Conservation (phyloP, 2,113 vertebrate genomes). For the Myotis lucifugus region DNA sequence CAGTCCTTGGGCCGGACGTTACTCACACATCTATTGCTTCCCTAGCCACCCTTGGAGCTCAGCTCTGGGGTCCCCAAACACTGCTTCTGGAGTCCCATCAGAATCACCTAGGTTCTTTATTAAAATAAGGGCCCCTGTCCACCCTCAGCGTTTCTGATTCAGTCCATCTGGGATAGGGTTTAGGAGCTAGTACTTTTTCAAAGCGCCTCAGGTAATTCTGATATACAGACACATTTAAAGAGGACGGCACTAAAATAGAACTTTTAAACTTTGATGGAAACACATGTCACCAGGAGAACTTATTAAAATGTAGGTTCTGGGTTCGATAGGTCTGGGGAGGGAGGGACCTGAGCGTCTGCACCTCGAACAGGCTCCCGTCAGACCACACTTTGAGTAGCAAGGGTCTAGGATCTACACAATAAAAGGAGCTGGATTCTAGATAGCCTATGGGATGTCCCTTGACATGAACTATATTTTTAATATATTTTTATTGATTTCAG, state of each 20-base stretch:
- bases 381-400: not conserved
- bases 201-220: not conserved
- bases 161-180: not conserved
- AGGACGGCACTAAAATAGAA: not conserved
- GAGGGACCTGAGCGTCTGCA: not conserved
- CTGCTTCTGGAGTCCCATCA: not conserved
- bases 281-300: not conserved
- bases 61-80: not conserved
- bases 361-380: not conserved
- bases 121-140: not conserved
- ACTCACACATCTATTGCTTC: not conserved
- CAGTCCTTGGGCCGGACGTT: too few relatives aligned
- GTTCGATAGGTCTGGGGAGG: not conserved
- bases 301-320: not conserved
- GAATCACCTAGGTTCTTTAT: not conserved
- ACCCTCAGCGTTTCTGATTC: not conserved
- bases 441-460: slow-evolving; percentile 15
- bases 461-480: not conserved
- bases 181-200: not conserved
- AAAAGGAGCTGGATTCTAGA: not conserved
- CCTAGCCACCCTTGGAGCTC: not conserved
- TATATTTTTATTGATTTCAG: too few relatives aligned
- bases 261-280: not conserved
- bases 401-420: not conserved
- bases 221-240: not conserved